Evolutionary conservation across 1,140 invertebrate genomes (phyloP).

Genomic region (Macrobrachium rosenbergii): DNA sequence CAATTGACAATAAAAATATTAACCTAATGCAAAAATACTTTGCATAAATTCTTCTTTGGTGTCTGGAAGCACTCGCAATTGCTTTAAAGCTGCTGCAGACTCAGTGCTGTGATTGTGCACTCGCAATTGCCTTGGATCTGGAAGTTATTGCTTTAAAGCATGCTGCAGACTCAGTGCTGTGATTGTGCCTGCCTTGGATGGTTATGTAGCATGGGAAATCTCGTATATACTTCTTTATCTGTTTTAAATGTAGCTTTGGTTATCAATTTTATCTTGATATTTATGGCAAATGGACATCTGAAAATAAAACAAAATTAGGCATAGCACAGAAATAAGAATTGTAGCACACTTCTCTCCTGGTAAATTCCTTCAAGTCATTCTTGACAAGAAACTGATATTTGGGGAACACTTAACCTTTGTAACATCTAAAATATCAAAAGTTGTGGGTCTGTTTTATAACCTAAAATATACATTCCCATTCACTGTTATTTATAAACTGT

Average conservation of each 20-base stretch:
- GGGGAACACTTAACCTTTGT: too few relatives aligned
- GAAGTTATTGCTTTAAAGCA: too few relatives aligned
- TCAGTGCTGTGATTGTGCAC: too few relatives aligned
- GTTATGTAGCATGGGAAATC: neutral
- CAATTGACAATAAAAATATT: too few relatives aligned
- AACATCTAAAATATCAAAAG: too few relatives aligned
- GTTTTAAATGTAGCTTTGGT: neutral
- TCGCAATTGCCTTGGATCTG: too few relatives aligned
- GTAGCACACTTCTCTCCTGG: too few relatives aligned
- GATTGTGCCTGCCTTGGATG: neutral
- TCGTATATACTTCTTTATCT: neutral
- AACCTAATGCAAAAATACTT: neutral
- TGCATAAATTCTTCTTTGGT: neutral
- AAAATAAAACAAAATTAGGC: neutral
- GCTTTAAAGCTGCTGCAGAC: neutral
- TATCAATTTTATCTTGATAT: constrained; percentile 1
- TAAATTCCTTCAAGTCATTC: too few relatives aligned
- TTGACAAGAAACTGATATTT: too few relatives aligned
- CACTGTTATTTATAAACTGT: too few relatives aligned
- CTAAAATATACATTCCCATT: too few relatives aligned
- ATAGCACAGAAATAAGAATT: constrained; percentile 9
- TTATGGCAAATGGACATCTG: neutral
- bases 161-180: constrained; percentile 9
- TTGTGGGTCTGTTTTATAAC: too few relatives aligned
- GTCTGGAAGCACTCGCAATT: neutral